Percentiles rank a stretch among this genome's conserved stretches.
These are phyloP conservation scores for Tanytarsus gracilentus DNA, from an alignment of 2,888 invertebrate species.

Conservation along the genomic window DNA sequence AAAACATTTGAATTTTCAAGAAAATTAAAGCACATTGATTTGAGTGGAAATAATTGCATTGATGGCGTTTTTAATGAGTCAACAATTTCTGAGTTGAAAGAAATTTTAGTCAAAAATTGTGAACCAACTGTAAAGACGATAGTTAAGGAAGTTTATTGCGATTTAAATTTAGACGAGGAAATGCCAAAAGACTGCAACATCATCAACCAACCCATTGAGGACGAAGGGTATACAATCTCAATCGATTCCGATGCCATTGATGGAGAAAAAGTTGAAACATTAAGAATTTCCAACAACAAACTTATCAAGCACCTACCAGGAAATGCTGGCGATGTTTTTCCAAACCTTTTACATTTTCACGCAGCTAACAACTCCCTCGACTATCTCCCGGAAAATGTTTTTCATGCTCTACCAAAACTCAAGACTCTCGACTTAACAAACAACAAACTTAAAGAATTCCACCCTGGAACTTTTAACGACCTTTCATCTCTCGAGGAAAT, in stretches of 20 bases:
- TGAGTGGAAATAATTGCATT: not conserved
- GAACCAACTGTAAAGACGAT: not conserved
- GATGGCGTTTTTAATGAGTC: not conserved
- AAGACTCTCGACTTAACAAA: not conserved
- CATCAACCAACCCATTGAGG: not conserved
- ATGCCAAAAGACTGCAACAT: not conserved
- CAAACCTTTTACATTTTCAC: not conserved
- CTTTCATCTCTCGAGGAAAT: not conserved
- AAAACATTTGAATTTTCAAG: conserved; percentile 29
- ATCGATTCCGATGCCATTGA: not conserved
- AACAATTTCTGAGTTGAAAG: not conserved
- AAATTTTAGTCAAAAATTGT: conserved; percentile 1
- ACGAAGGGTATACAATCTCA: conserved; percentile 1
- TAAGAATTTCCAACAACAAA: conserved; percentile 1
- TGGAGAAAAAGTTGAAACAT: not conserved
- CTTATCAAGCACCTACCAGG: not conserved
- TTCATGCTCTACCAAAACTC: not conserved
- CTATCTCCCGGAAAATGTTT: not conserved
- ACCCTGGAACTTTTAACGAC: not conserved
- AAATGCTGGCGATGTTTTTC: conserved; percentile 3
- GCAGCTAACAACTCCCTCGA: not conserved
- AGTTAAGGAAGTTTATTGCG: not conserved
- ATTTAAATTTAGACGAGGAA: not conserved
- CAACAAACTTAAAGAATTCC: not conserved
- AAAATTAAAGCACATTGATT: conserved; percentile 14